A percentile compares a stretch with the other conserved stretches of the same genome.
Conservation (phyloP, 2,888 invertebrate species). For the Bugulina stolonifera region DNA sequence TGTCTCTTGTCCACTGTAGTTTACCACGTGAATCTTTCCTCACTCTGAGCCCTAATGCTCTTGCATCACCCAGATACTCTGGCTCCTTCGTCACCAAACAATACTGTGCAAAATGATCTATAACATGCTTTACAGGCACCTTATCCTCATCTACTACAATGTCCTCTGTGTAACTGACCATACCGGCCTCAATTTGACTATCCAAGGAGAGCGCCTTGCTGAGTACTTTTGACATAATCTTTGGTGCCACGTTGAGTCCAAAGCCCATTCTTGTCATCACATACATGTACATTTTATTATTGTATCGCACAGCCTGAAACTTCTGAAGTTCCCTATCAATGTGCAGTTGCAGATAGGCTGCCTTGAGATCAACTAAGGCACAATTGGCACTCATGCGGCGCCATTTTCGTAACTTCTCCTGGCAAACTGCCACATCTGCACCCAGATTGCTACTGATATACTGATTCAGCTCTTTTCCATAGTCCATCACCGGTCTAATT, state of each 20-base stretch:
- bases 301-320: slow-evolving; percentile 25
- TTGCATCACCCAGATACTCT: not conserved
- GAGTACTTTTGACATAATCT: slow-evolving; percentile 25
- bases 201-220: slow-evolving; percentile 26
- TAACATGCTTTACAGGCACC: not conserved
- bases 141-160: slow-evolving; percentile 7
- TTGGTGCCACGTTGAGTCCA: slow-evolving; percentile 28
- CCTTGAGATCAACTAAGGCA: slow-evolving; percentile 26
- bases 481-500: slow-evolving; percentile 28
- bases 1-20: not conserved
- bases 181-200: not conserved
- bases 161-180: slow-evolving; percentile 24
- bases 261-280: slow-evolving; percentile 26
- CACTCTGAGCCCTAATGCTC: slow-evolving; percentile 26
- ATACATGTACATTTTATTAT: slow-evolving; percentile 1
- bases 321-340: slow-evolving; percentile 20
- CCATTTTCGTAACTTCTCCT: slow-evolving; percentile 27
- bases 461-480: slow-evolving; percentile 24
- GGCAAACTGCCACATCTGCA: slow-evolving; percentile 14
- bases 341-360: slow-evolving; percentile 27
- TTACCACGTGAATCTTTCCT: not conserved
- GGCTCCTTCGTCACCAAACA: slow-evolving; percentile 27
- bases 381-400: slow-evolving; percentile 25
- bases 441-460: slow-evolving; percentile 24
- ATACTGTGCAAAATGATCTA: not conserved